Evolutionary conservation across 1,140 invertebrate genomes (phyloP).

Genomic region (Holotrichia oblita): DNA sequence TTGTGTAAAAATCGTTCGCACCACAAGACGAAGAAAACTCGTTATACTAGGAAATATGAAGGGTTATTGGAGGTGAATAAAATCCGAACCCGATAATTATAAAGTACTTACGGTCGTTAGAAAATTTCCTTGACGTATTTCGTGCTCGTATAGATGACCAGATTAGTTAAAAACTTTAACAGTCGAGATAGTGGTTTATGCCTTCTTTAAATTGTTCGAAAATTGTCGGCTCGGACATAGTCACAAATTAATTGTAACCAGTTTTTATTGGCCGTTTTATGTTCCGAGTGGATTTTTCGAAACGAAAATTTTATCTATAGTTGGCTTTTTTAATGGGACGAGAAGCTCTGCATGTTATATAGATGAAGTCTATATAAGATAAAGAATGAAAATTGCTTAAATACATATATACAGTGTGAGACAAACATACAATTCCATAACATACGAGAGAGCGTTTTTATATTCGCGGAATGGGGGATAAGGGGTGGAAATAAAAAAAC

Average conservation of each 20-base stretch:
- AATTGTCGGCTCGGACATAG: background rate
- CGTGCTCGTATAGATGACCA: constrained; percentile 10
- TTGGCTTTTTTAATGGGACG: background rate
- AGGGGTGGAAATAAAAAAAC: too few species aligned
- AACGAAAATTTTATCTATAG: background rate
- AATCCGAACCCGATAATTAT: constrained; percentile 1
- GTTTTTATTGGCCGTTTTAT: constrained; percentile 8
- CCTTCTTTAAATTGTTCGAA: constrained; percentile 5
- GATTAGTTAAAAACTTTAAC: constrained; percentile 14
- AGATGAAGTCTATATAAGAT: too few species aligned
- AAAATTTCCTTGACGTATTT: constrained; percentile 8
- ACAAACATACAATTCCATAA: too few species aligned
- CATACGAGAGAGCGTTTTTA: too few species aligned
- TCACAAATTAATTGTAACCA: constrained; percentile 13
- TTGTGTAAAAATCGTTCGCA: background rate
- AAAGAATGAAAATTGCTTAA: too few species aligned
- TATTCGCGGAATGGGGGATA: too few species aligned
- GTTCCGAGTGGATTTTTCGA: background rate
- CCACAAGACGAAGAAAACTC: background rate
- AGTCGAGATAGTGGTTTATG: background rate
- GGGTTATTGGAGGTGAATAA: constrained; percentile 5
- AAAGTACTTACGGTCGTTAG: background rate
- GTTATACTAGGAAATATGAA: background rate
- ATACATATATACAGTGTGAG: too few species aligned
- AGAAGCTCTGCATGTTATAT: too few species aligned